These are phyloP conservation scores for Dolichotis patagonum DNA, from an alignment of 2,113 vertebrate species.

Conservation along the genomic window DNA sequence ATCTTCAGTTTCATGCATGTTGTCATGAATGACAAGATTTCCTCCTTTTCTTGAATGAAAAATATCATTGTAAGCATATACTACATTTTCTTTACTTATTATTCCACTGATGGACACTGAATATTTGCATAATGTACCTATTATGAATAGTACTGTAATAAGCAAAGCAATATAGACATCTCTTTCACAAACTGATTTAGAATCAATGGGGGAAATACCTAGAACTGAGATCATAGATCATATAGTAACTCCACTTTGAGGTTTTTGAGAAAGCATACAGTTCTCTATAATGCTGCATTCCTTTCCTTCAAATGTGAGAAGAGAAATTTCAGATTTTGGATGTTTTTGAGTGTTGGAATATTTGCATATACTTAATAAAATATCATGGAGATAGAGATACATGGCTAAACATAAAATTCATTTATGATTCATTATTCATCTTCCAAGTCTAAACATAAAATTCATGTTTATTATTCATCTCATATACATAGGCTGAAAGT, in stretches of 20 bases:
- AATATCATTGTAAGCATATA: too few relatives aligned
- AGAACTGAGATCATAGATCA: background rate
- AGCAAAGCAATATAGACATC: background rate
- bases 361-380: background rate
- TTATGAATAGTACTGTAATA: background rate
- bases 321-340: background rate
- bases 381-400: background rate
- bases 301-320: background rate
- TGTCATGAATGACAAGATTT: too few relatives aligned
- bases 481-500: background rate
- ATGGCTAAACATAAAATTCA: background rate
- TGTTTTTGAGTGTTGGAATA: background rate
- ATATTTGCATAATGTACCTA: background rate
- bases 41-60: too few relatives aligned
- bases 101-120: background rate
- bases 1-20: background rate
- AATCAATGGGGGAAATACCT: too few relatives aligned
- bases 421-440: too few relatives aligned
- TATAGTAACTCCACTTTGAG: background rate
- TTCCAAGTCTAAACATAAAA: background rate
- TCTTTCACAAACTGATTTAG: background rate
- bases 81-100: background rate
- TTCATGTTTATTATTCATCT: background rate
- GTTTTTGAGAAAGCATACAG: background rate
- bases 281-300: background rate